Evolutionary conservation across 2,113 vertebrate genomes (phyloP).

Genomic region (Zonotrichia leucophrys): DNA sequence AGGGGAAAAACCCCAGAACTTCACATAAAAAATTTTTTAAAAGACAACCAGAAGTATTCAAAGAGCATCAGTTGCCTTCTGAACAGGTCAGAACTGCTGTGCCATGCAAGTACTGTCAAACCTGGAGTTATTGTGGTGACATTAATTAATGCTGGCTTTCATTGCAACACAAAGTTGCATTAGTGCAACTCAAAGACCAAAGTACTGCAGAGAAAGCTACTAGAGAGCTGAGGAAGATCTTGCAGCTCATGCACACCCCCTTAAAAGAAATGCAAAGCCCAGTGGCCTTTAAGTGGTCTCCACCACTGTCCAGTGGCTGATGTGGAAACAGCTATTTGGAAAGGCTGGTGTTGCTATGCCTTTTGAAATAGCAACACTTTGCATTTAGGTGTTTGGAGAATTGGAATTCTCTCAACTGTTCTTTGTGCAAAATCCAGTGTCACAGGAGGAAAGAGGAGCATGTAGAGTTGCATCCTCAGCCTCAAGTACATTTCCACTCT

Average conservation of each 20-base stretch:
- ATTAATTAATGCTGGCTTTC: background rate
- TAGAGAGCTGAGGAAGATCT: background rate
- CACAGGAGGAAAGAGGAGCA: background rate
- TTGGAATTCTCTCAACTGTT: background rate
- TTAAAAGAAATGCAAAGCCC: background rate
- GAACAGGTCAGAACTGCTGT: background rate
- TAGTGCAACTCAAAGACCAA: background rate
- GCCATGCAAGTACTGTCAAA: background rate
- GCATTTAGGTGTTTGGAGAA: background rate
- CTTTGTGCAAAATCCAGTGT: background rate
- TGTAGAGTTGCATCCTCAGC: background rate
- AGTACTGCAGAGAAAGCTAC: background rate
- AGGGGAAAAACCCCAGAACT: accelerated
- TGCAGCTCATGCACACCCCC: accelerated
- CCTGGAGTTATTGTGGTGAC: background rate
- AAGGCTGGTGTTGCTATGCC: background rate
- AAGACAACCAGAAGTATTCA: background rate
- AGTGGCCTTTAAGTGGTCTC: background rate
- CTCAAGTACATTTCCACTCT: background rate
- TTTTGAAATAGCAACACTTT: background rate
- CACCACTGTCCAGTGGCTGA: background rate
- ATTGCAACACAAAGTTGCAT: background rate
- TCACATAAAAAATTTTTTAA: background rate
- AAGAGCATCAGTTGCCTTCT: background rate
- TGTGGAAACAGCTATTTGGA: background rate